Evolutionary conservation across 2,797 vertebrate genomes (phyloP).

Genomic region (Brachymystax lenok): DNA sequence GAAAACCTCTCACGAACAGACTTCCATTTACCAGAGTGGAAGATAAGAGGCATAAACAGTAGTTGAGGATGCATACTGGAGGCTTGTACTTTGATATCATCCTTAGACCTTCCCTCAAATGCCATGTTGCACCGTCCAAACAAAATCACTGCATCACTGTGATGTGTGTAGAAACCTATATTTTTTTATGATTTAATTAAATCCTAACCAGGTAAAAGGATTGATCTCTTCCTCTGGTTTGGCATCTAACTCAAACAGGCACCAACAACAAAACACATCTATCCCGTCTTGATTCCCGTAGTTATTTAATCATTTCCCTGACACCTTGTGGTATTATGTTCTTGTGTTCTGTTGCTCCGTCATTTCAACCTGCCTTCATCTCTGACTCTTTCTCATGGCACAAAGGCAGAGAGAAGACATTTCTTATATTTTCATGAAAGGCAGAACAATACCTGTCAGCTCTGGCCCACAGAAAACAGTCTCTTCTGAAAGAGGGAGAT

Average conservation of each 20-base stretch:
- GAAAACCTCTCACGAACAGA: background rate
- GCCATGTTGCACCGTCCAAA: background rate
- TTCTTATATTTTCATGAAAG: conserved; percentile 57
- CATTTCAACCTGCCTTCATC: conserved; percentile 11
- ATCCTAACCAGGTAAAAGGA: conserved; percentile 29
- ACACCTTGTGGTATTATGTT: conserved; percentile 62
- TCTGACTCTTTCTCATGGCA: background rate
- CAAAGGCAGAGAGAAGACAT: conserved; percentile 8
- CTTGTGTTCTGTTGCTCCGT: conserved; percentile 18
- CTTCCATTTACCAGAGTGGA: background rate
- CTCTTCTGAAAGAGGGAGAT: conserved; percentile 57
- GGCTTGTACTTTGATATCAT: background rate
- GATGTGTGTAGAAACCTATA: conserved; percentile 49
- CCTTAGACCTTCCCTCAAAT: background rate
- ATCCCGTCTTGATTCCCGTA: conserved; percentile 53
- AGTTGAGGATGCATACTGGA: background rate
- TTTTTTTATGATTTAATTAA: conserved; percentile 57
- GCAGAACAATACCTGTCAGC: conserved; percentile 59
- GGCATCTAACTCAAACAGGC: conserved; percentile 37
- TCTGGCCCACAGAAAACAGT: conserved; percentile 52
- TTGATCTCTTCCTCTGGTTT: background rate
- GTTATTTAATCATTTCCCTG: conserved; percentile 55
- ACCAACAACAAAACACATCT: conserved; percentile 52
- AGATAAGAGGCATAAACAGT: background rate
- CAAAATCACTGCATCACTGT: conserved; percentile 42